Base-by-base conservation (phyloP, 2,888 invertebrate genomes). In the Lysandra bellargus region DNA sequence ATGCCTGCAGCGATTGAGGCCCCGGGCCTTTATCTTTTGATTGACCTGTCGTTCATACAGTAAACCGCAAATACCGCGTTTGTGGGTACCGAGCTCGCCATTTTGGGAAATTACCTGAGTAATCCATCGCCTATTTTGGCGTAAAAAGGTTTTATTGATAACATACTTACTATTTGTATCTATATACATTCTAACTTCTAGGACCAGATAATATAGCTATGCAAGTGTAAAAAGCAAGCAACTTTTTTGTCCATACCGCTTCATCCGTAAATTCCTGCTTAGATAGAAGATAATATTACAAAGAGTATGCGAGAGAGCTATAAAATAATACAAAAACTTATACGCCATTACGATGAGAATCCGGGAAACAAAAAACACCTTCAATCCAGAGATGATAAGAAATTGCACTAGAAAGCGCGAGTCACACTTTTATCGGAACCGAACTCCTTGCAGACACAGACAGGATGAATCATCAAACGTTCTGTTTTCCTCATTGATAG, bases 11-110 rank as follows among this genome's bases (percentile, higher is more conserved):
- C 86, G 86, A 84, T 87, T 87, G 85, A 85, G 85, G 87, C 87
- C 84, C 81, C 85, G 83, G 86, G 90, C 89, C 91, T 91, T 91
- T 92, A 92, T 92, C 92, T 91, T 90, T 90, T 92, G 92, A 93
- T 93, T 92, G 92, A 90, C 90, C 90, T 88, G 88, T 87, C 87
- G 83, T 84, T 84, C 81, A 81, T 80, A 78, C 80, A 76, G 80
- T 78, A 78, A 77, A 79, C 78, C 77, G 75, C 74, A 33, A 74
- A 78, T 61, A 79, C 7, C 53, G 60, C 64, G 30, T 57, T 72
- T 60, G 40, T 61, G 40, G 49, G 17, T 44, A 44, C 60, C 30
- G 7, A 4, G 5, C 44, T 37, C 23, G 78, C 78, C 40, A n/a
- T 61, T 60, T 33, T 17, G 7, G 30, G 14, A 69, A 14, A 69